Evolutionary conservation across 2,888 invertebrate species (phyloP).

Genomic region (Acrobasis suavella): DNA sequence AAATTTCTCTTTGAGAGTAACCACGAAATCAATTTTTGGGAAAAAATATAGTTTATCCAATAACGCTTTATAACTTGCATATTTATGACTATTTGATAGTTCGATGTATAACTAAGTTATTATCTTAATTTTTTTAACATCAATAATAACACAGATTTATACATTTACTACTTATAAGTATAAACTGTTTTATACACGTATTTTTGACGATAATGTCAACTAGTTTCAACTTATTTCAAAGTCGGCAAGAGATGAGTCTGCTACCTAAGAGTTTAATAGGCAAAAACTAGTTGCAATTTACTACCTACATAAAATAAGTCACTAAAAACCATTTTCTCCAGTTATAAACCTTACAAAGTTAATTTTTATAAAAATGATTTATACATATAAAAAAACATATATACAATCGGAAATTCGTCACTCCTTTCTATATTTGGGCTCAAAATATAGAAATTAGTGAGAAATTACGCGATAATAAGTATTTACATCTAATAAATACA

Average conservation of each 20-base stretch:
- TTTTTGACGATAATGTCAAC: no score
- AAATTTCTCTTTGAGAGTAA: neutral
- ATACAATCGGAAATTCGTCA: constrained; percentile 34
- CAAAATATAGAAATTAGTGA: constrained; percentile 49
- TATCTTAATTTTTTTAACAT: constrained; percentile 32
- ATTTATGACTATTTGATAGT: constrained; percentile 29
- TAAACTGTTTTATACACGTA: no score
- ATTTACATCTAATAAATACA: constrained; percentile 16
- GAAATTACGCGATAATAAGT: constrained; percentile 32
- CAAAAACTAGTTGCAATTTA: no score
- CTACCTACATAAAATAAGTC: no score
- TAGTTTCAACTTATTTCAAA: no score
- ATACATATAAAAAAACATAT: constrained; percentile 22
- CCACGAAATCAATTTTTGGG: neutral
- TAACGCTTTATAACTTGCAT: constrained; percentile 22
- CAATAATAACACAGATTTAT: constrained; percentile 28
- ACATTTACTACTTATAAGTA: neutral
- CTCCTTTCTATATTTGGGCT: constrained; percentile 54
- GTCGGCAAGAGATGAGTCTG: no score
- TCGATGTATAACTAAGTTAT: constrained; percentile 41
- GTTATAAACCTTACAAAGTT: no score
- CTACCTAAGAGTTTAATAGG: no score
- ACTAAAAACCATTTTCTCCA: no score
- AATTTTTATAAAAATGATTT: constrained; percentile 21
- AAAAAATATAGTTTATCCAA: constrained; percentile 8